Base-by-base conservation (phyloP, 92 coral and sea anemone species). In the Desmophyllum pertusum region DNA sequence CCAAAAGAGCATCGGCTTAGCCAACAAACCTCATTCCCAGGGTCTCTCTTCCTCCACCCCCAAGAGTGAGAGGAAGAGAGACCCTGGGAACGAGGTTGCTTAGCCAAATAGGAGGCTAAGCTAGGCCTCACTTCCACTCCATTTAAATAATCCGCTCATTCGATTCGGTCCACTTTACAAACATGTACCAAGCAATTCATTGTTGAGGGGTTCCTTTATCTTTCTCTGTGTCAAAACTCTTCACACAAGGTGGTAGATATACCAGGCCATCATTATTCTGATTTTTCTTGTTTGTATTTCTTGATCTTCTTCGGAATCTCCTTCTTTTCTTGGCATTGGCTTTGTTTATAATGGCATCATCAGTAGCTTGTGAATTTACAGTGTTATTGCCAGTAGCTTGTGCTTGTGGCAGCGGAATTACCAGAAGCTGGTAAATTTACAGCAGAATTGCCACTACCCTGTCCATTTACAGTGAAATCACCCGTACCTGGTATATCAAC, bases 221-320 rank as follows among this genome's bases (percentile, higher is more conserved):
- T 72, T 63, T 83, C 0, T 38, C 25, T 45, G 42, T 41, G 29
- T 40, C 36, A 83, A 72, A 38, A 30, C 42, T 41, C 71, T 83
- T 83, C 2, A 72, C 29, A 43, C 41, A 14, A 10, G 79, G 79
- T 35, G 25, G 40, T 18, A 83, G 52, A 57, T 74, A 83, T 1
- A 11, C 66, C 23, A 72, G 33, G 39, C 57, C 2, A 19, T 31
- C 38, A 14, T 7, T 38, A n/a, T 29, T 51, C 19, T 72, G 55
- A 7, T 59, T 38, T 48, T 45, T 83, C 53, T 33, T 59, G 35
- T 83, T 43, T 17, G 18, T 64, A 8, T 45, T 46, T 65, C 59
- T 48, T 65, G 53, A n/a, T 61, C 79, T 81, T 68, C 73, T n/a
- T n/a, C n/a, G n/a, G n/a, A n/a, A n/a, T n/a, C n/a, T 63, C 30